These are phyloP conservation scores for Remorina albescens DNA, from an alignment of 2,797 vertebrate genomes.

Conservation along the genomic window DNA sequence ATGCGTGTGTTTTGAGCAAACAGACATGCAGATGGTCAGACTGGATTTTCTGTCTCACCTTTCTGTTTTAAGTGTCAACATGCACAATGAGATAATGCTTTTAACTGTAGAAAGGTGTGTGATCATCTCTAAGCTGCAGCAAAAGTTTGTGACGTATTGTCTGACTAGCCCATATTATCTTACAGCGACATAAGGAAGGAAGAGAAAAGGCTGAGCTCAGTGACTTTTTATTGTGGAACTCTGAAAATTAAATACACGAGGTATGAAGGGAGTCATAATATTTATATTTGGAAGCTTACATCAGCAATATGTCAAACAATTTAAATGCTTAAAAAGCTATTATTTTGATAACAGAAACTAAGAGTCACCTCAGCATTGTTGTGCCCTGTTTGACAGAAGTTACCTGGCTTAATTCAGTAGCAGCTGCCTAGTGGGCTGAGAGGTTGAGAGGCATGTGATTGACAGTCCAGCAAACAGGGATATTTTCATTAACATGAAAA, in stretches of 20 bases:
- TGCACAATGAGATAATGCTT: slow-evolving; percentile 46
- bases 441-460: not conserved
- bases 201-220: not conserved
- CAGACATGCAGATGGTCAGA: slow-evolving; percentile 31
- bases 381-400: not conserved
- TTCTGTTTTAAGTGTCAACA: slow-evolving; percentile 65
- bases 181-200: slow-evolving; percentile 20
- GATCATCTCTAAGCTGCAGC: slow-evolving; percentile 19
- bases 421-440: not conserved
- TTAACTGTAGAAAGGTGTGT: slow-evolving; percentile 18
- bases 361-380: not conserved
- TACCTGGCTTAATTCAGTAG: not conserved
- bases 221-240: not conserved
- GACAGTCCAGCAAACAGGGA: not conserved
- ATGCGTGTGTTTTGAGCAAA: slow-evolving; percentile 44
- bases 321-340: not conserved
- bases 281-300: not conserved
- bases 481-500: not conserved
- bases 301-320: not conserved
- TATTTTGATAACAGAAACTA: not conserved
- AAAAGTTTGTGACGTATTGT: slow-evolving; percentile 18
- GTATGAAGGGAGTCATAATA: not conserved
- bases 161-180: slow-evolving; percentile 11
- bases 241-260: not conserved
- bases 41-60: slow-evolving; percentile 40